phyloP scores from a whole-genome alignment of 2,888 invertebrate species.

The Yponomeuta plumbellus region DNA sequence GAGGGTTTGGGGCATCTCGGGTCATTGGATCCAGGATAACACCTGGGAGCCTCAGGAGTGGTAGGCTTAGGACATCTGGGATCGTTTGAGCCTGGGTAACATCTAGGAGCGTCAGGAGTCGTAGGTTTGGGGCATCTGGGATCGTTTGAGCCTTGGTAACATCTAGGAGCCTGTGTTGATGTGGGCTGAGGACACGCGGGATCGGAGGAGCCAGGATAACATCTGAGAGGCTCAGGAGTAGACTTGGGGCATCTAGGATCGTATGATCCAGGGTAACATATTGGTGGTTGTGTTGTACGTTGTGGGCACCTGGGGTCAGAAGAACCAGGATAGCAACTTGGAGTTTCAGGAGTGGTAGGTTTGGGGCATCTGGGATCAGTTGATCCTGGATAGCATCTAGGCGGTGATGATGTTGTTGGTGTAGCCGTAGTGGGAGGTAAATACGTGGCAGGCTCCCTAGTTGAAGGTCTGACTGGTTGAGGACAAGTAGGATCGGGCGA shows the following conservation, averaged over 20 bases:
- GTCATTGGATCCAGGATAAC: slow-evolving; percentile 28
- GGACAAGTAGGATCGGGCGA: slow-evolving; percentile 26
- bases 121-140: slow-evolving; percentile 37
- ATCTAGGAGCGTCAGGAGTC: slow-evolving; percentile 30
- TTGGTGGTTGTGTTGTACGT: slow-evolving; percentile 26
- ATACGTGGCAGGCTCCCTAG: slow-evolving; percentile 27
- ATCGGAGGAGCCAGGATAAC: slow-evolving; percentile 24
- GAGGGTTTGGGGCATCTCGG: slow-evolving; percentile 41
- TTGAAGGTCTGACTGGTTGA: slow-evolving; percentile 24
- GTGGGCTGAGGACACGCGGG: slow-evolving; percentile 35
- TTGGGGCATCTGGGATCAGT: slow-evolving; percentile 27
- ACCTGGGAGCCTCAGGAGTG: slow-evolving; percentile 29
- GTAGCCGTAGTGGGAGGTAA: slow-evolving; percentile 30
- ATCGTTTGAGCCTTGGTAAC: slow-evolving; percentile 35
- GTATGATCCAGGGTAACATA: slow-evolving; percentile 36
- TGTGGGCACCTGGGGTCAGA: slow-evolving; percentile 30
- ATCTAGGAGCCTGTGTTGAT: slow-evolving; percentile 30
- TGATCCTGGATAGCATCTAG: slow-evolving; percentile 24
- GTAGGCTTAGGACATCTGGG: slow-evolving; percentile 37
- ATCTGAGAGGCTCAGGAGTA: slow-evolving; percentile 26
- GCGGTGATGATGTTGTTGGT: slow-evolving; percentile 26
- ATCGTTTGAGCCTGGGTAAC: slow-evolving; percentile 34
- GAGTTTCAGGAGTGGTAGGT: slow-evolving; percentile 24
- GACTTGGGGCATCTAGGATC: slow-evolving; percentile 37
- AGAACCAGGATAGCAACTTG: slow-evolving; percentile 33